Base-by-base conservation (phyloP, 2,113 vertebrate species). In the Callionymus lyra region DNA sequence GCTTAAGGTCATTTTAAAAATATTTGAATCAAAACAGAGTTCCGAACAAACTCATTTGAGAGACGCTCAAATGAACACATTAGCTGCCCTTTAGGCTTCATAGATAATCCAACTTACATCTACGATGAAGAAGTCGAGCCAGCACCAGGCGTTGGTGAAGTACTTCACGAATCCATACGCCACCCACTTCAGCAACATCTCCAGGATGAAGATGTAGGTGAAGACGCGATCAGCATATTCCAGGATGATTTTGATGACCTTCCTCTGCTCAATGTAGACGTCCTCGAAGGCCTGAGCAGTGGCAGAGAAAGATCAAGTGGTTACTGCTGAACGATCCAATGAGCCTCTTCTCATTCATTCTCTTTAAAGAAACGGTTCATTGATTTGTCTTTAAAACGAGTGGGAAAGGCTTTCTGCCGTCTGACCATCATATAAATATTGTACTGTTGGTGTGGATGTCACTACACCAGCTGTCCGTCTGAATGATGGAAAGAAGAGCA, bases 101-200 rank as follows among this genome's bases (percentile, higher is more conserved):
- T 27, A 27, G 21, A 27, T 4, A n/a, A 51, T 35, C 66, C 77
- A 82, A 91, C 94, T 83, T 91, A 98, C 94, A 82, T 94, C 94
- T 70, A 98, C 94, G 50, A 98, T 98, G 82, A 98, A 94, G 90
- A 98, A 98, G 86, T 98, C 94, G 60, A 98, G 78, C 94, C 94
- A 98, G 80, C 94, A 98, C 94, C 94, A 98, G 68, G 94, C 94
- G 0, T 98, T 98, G 9, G 94, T 98, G 87, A 98, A 98, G 84
- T 98, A 98, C 69, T 97, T 98, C 68, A 93, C 90, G 1, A 98
- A 98, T 21, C 95, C 95, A 0, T 98, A 98, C 16, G 95, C 95
- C 6, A 93, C 92, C 94, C 92, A 97, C 57, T 98, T 98, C 4
- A 98, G 87, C 81, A 98, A 36, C 95, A 98, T 98, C 83, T 98